Percentiles rank a stretch among this genome's conserved stretches.
Conservation (phyloP, 1,140 invertebrate genomes). For the Brachionus plicatilis region DNA sequence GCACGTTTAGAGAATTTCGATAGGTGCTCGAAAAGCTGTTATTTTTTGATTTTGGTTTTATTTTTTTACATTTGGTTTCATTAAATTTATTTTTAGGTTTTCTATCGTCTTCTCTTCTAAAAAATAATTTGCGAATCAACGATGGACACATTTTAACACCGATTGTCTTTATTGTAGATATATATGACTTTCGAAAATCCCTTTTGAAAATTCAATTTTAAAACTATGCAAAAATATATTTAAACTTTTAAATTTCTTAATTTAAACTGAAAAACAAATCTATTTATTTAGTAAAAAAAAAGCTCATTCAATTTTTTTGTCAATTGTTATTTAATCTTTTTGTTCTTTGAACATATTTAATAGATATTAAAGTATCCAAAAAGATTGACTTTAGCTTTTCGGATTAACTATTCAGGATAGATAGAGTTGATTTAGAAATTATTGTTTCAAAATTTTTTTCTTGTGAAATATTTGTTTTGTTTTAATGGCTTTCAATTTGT, state of each 20-base stretch:
- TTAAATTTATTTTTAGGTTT: not conserved
- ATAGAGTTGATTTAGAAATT: no score
- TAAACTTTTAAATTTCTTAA: not conserved
- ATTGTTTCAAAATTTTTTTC: no score
- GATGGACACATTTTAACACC: not conserved
- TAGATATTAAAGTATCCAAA: not conserved
- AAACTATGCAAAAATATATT: not conserved
- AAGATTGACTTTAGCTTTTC: not conserved
- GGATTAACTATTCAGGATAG: no score
- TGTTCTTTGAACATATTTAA: not conserved
- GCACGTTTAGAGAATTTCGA: not conserved
- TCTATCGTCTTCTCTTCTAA: not conserved
- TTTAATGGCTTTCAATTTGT: no score
- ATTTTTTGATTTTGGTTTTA: not conserved
- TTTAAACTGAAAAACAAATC: not conserved
- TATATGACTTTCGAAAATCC: conserved; percentile 33
- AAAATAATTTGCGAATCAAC: not conserved
- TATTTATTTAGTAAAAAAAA: not conserved
- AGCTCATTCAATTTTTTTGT: not conserved
- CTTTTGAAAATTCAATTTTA: not conserved
- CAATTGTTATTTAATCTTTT: not conserved
- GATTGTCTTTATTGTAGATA: conserved; percentile 11
- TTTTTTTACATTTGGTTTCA: not conserved
- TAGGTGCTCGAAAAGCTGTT: not conserved
- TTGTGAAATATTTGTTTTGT: no score